Conservation (phyloP, 2,113 vertebrate genomes). For the Perognathus longimembris region DNA sequence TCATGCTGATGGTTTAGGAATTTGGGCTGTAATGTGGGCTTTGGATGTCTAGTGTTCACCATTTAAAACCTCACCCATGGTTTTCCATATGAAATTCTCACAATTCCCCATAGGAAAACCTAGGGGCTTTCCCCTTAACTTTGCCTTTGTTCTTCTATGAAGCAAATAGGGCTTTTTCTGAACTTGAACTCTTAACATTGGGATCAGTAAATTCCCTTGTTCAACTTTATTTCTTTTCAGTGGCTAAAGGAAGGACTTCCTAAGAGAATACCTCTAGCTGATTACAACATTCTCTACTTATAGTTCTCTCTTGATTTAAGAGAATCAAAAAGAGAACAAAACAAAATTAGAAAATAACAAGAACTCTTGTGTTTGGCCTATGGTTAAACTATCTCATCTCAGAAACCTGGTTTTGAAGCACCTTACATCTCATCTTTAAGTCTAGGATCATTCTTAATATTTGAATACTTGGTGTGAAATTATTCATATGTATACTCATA, state of each 20-base stretch:
- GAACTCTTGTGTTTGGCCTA: neutral
- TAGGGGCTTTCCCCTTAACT: neutral
- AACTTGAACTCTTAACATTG: neutral
- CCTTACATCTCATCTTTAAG: neutral
- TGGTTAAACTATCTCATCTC: neutral
- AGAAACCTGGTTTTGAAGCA: neutral
- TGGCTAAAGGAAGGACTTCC: neutral
- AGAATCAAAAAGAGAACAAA: neutral
- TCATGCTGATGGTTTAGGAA: neutral
- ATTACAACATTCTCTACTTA: neutral
- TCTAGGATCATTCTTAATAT: neutral
- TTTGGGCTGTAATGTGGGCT: constrained; percentile 21
- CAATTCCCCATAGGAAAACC: neutral
- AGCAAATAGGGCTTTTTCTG: neutral
- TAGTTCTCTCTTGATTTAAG: neutral
- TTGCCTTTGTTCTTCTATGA: neutral
- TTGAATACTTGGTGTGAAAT: neutral
- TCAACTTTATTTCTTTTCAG: neutral
- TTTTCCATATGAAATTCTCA: neutral
- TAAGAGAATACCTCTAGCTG: neutral
- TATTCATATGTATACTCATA: neutral
- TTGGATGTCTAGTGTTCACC: neutral
- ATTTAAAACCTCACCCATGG: neutral
- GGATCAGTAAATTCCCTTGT: neutral
- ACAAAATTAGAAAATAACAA: no score